A percentile compares a stretch with the other conserved stretches of the same genome.
These are phyloP conservation scores for Trilocha varians DNA, from an alignment of 2,888 invertebrate genomes.

Conservation along the genomic window DNA sequence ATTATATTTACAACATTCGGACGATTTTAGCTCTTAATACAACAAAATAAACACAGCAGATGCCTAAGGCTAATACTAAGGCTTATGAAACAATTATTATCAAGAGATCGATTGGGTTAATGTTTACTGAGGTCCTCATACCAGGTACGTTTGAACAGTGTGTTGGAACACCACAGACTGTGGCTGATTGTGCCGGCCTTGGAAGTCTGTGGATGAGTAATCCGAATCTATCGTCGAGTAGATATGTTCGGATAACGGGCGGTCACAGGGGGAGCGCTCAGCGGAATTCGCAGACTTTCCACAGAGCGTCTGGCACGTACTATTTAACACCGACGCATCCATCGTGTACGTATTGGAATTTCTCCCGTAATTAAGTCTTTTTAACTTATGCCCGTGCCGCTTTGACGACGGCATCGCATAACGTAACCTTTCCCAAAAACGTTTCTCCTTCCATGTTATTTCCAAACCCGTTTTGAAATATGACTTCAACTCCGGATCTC, in stretches of 20 bases:
- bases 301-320: conserved; percentile 75
- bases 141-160: conserved; percentile 68
- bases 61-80: conserved; percentile 48
- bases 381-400: conserved; percentile 71
- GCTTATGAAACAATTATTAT: conserved; percentile 41
- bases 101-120: conserved; percentile 49
- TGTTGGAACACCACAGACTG: conserved; percentile 65
- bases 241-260: conserved; percentile 89
- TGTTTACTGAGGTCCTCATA: conserved; percentile 38
- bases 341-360: conserved; percentile 91
- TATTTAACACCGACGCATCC: conserved; percentile 76
- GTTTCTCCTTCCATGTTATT: conserved; percentile 90
- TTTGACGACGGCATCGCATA: conserved; percentile 90
- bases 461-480: conserved; percentile 91
- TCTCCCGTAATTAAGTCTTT: conserved; percentile 79
- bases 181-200: conserved; percentile 52
- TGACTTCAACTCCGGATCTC: conserved; percentile 89
- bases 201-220: conserved; percentile 78
- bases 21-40: conserved; percentile 40
- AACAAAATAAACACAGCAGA: conserved; percentile 49
- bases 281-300: conserved; percentile 68
- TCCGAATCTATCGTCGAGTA: conserved; percentile 93
- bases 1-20: conserved; percentile 52
- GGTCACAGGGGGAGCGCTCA: conserved; percentile 75
- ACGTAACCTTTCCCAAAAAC: conserved; percentile 95